These are phyloP conservation scores for Drosophila nigrodunni DNA, from an alignment of 1,140 invertebrate species.

Conservation along the genomic window DNA sequence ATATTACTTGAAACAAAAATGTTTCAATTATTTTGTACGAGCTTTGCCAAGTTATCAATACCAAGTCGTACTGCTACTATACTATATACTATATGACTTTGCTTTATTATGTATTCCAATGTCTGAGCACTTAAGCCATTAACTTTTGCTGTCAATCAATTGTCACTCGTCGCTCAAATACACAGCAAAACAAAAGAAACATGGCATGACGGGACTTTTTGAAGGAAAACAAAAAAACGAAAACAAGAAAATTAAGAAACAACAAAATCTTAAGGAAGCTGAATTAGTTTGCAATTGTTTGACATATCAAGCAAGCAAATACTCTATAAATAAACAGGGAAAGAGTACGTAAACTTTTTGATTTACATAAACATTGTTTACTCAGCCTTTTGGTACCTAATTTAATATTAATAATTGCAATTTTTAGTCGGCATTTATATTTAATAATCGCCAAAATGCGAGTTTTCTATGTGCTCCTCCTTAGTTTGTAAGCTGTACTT, in stretches of 20 bases:
- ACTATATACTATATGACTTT: conserved; percentile 16
- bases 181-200: conserved; percentile 55
- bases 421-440: too few relatives aligned
- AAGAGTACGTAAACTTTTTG: too few relatives aligned
- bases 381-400: too few relatives aligned
- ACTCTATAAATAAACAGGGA: not conserved
- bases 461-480: not conserved
- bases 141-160: conserved; percentile 80
- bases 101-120: conserved; percentile 27
- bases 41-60: conserved; percentile 25
- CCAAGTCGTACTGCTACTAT: not conserved
- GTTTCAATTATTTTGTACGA: conserved; percentile 68
- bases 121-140: conserved; percentile 64
- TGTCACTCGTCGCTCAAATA: conserved; percentile 56
- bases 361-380: too few relatives aligned
- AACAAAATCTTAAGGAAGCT: conserved; percentile 7
- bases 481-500: conserved; percentile 7
- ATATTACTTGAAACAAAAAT: conserved; percentile 46
- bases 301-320: not conserved
- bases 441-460: not conserved
- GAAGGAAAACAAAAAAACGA: conserved; percentile 46
- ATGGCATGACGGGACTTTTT: conserved; percentile 67
- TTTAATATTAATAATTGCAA: too few relatives aligned
- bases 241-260: conserved; percentile 1
- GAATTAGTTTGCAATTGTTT: conserved; percentile 17